Evolutionary conservation across 2,113 vertebrate genomes (phyloP), one percentile per base, ranked within the genome.

Genomic region (Charadrius vociferus): DNA sequence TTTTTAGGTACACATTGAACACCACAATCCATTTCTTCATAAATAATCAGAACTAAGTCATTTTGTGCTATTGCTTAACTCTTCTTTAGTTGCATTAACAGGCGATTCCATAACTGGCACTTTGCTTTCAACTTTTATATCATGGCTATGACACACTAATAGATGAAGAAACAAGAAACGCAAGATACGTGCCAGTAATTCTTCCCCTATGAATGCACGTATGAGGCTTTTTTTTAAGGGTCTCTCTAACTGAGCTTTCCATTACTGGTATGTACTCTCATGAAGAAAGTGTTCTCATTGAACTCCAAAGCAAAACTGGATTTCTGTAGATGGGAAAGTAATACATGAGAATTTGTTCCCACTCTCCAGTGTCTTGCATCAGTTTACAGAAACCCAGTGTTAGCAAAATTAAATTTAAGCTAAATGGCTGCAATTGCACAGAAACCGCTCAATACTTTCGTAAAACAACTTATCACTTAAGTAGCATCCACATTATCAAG

Each of bases 1-100:
- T 80, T 90, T 92, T 90, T 36, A 90, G 91, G 62, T 65, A 87
- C 70, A 81, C 77, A 68, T 8, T 97, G 27, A 97, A 85, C 85
- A 68, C 11, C 50, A 26, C 30, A 61, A 85, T 65, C 47, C 30
- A 34, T 78, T 88, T 81, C 34, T 53, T 81, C 22, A 21, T 58
- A 78, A 88, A 49, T 74, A 81, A 56, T 52, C 75, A 66, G 30
- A 94, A 70, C 22, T 32, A 52, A 52, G 45, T 68, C 17, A 91
- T 91, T 79, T n/a, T 68, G 36, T 79, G 58, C 49, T 65, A 18
- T 20, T 59, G 68, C 36, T 7, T 19, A 81, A 71, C 27, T 84
- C 50, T 61, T 77, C 49, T 58, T 79, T 7, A 82, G 27, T 26
- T 47, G 30, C 50, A 36, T 18, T 75, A 71, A 85, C 50, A 81